phyloP scores from a whole-genome alignment of 2,888 invertebrate genomes.

The Parochlus steinenii region DNA sequence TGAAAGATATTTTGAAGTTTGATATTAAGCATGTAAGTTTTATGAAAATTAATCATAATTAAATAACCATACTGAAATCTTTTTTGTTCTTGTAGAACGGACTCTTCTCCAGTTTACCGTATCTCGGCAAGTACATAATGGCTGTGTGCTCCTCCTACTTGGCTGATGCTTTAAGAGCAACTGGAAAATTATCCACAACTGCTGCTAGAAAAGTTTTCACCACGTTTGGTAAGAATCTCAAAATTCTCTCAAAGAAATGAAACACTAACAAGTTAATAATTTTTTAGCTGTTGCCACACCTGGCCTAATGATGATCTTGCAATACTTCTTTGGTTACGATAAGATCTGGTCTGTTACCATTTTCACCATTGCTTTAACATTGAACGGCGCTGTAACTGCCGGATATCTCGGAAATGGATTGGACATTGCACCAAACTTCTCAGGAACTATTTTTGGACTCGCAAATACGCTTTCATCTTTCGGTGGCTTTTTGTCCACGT shows the following conservation, averaged over 20 bases:
- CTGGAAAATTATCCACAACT: slow-evolving; percentile 54
- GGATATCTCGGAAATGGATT: slow-evolving; percentile 74
- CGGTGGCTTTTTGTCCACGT: slow-evolving; percentile 66
- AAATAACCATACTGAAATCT: too few relatives aligned
- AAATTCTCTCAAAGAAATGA: not conserved
- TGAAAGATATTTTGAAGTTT: slow-evolving; percentile 61
- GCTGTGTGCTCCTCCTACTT: slow-evolving; percentile 55
- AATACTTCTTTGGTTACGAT: slow-evolving; percentile 54
- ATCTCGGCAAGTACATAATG: slow-evolving; percentile 71
- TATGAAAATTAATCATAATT: slow-evolving; percentile 28
- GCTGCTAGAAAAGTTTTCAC: slow-evolving; percentile 53
- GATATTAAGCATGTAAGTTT: slow-evolving; percentile 59
- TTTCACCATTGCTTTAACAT: slow-evolving; percentile 62
- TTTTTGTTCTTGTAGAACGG: slow-evolving; percentile 47
- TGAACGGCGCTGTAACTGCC: slow-evolving; percentile 73
- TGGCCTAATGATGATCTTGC: slow-evolving; percentile 54
- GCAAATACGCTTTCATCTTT: slow-evolving; percentile 74
- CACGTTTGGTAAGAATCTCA: slow-evolving; percentile 34
- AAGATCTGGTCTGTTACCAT: slow-evolving; percentile 56
- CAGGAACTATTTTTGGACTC: slow-evolving; percentile 74
- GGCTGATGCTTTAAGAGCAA: slow-evolving; percentile 52
- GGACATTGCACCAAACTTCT: slow-evolving; percentile 78
- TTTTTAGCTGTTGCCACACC: slow-evolving; percentile 41
- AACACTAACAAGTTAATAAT: too few relatives aligned
- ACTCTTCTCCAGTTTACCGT: slow-evolving; percentile 66